Base-by-base conservation (phyloP, 2,888 invertebrate species). In the Rotaria sp. region DNA sequence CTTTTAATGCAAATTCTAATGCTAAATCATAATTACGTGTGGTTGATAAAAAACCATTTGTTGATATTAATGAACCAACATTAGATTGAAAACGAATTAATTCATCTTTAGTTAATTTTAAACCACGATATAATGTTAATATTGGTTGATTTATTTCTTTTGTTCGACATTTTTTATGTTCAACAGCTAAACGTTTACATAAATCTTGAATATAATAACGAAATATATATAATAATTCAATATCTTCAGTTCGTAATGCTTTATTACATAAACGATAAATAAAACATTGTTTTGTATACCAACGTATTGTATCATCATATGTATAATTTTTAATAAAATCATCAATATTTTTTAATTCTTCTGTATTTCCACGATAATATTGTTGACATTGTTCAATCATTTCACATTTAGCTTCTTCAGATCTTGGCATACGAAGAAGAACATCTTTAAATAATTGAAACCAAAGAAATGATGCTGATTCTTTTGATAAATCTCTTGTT, bases 391-490 rank as follows among this genome's bases (percentile, higher is more conserved):
- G 41, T 15, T 80, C 80, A 45, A 80, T 80, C 41, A 80, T 41
- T 80, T 80, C 41, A 41, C 26, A 5, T 80, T 80, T 80, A 21
- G 45, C 24, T n/a, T 41, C 13, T 80, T 80, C 80, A 4, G 45
- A 45, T 13, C 2, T n/a, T 45, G 80, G 80, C 21, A 80, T 45
- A 38, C n/a, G 45, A n/a, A 80, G 38, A 26, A 80, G 45, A 45
- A 80, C 26, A 80, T 80, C 80, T 80, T 80, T 80, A 80, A 41
- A 80, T 80, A 80, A 45, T 45, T 80, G 80, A 80, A 80, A 80
- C 80, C 80, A 80, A n/a, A 80, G 45, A 26, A 80, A 80, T n/a
- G 45, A 80, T 45, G 45, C 80, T 21, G 41, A 45, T 13, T 80
- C 80, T 45, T 26, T 80, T 13, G 80, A 45, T n/a, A 80, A 18